These are phyloP conservation scores for Potorous gilbertii DNA, from an alignment of 2,797 vertebrate genomes.

Conservation along the genomic window DNA sequence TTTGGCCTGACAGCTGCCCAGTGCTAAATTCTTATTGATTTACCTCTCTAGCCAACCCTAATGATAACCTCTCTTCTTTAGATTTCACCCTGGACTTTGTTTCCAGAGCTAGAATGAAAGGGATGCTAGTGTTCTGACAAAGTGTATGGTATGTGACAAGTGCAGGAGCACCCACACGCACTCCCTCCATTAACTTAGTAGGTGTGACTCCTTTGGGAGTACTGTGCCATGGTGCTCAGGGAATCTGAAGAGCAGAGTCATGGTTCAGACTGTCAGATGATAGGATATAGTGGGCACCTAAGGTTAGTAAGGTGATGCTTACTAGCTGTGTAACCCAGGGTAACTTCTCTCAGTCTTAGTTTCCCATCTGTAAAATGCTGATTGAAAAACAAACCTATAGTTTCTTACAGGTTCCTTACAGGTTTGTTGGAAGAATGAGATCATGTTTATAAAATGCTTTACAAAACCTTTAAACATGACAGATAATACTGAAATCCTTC, in stretches of 20 bases:
- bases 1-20: constrained; percentile 34
- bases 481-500: neutral
- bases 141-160: neutral
- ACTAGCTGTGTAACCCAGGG: neutral
- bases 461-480: neutral
- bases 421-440: neutral
- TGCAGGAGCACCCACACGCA: neutral
- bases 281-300: neutral
- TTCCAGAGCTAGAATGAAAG: constrained; percentile 40
- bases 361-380: neutral
- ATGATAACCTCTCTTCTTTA: neutral
- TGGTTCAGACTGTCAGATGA: neutral
- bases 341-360: neutral
- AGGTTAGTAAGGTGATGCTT: neutral
- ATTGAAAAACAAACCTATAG: neutral
- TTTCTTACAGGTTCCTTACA: neutral
- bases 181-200: neutral
- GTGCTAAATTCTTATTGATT: constrained; percentile 57
- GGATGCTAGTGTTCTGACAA: neutral
- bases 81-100: constrained; percentile 14
- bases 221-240: neutral
- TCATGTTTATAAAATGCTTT: neutral
- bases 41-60: constrained; percentile 19
- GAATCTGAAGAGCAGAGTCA: neutral
- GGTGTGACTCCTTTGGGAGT: neutral